Base-by-base conservation (phyloP, 2,797 vertebrate genomes). In the Xenops minutus region DNA sequence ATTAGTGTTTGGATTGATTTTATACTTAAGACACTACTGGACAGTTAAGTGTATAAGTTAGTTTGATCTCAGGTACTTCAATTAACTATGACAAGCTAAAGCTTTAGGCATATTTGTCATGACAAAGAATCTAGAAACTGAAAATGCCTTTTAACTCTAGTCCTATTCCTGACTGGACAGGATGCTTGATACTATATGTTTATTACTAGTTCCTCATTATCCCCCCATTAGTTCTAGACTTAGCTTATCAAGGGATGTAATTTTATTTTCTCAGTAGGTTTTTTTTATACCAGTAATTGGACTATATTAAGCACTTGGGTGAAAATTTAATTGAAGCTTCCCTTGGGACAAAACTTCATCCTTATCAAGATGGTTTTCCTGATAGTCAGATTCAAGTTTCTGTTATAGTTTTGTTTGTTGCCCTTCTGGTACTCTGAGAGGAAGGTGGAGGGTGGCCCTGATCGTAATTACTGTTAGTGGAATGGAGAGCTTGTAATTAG, bases 1-100 rank as follows among this genome's bases (percentile, higher is more conserved):
- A 76, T 93, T 97, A 90, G 84, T 93, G 94, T 95, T 95, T 85
- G 89, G 77, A 97, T 97, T 97, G 96, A 98, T 97, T 97, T 97
- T 97, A 84, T 87, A 68, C 92, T 97, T 93, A 93, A 93, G 84
- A 91, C 27, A 68, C 71, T 74, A 89, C 73, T 75, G 81, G 87
- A 74, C 55, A 96, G 90, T 97, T 93, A 96, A 94, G 44, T 84
- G 19, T 76, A 24, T 92, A 85, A 94, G 72, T 95, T 95, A 75
- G 62, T 92, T 88, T 88, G 44, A 52, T 85, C 37, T 86, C 37
- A 27, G 83, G 81, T 83, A 56, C 30, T 94, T 96, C 74, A 37
- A 76, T 86, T 77, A 66, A 87, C 41, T 61, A 27, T 86, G 62
- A 41, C 46, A 74, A 72, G 26, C 10, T 79, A 74, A 91, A 79